phyloP scores from a whole-genome alignment of 2,888 invertebrate species.

The Stictocephala bisonia region DNA sequence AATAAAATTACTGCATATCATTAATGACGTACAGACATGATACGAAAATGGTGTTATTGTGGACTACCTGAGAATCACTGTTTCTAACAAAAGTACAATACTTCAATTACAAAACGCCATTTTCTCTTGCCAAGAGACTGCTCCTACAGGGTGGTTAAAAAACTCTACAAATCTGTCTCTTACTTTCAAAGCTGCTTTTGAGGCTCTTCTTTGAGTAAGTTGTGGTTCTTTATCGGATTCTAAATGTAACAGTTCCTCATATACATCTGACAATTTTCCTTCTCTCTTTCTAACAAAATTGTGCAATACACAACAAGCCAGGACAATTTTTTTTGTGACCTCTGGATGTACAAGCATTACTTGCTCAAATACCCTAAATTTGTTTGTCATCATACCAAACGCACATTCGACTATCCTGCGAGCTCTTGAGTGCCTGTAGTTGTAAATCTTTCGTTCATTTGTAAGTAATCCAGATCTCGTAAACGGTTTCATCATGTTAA shows the following conservation, averaged over 20 bases:
- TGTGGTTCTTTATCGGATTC: slow-evolving; percentile 38
- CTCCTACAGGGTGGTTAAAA: slow-evolving; percentile 10
- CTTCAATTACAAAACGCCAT: slow-evolving; percentile 32
- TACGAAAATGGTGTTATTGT: no score
- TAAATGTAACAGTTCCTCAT: slow-evolving; percentile 35
- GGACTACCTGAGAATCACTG: no score
- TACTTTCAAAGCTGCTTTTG: slow-evolving; percentile 33
- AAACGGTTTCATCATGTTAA: slow-evolving; percentile 19
- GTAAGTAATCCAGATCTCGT: not conserved
- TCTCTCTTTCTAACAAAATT: slow-evolving; percentile 46
- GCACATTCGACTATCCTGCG: slow-evolving; percentile 25
- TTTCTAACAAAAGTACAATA: no score
- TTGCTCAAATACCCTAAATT: slow-evolving; percentile 13
- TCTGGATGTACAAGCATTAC: slow-evolving; percentile 34
- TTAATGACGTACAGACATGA: no score
- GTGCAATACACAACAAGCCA: slow-evolving; percentile 42
- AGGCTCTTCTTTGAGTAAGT: slow-evolving; percentile 30
- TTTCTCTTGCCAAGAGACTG: slow-evolving; percentile 30
- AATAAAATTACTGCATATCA: no score
- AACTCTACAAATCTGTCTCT: slow-evolving; percentile 16
- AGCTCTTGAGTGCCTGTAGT: slow-evolving; percentile 20
- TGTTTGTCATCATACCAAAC: slow-evolving; percentile 27
- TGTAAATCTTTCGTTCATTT: slow-evolving; percentile 3
- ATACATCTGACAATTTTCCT: slow-evolving; percentile 42
- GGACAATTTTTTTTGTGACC: slow-evolving; percentile 34